Evolutionary conservation across 2,113 vertebrate species (phyloP).

Genomic region (Eclectus roratus): DNA sequence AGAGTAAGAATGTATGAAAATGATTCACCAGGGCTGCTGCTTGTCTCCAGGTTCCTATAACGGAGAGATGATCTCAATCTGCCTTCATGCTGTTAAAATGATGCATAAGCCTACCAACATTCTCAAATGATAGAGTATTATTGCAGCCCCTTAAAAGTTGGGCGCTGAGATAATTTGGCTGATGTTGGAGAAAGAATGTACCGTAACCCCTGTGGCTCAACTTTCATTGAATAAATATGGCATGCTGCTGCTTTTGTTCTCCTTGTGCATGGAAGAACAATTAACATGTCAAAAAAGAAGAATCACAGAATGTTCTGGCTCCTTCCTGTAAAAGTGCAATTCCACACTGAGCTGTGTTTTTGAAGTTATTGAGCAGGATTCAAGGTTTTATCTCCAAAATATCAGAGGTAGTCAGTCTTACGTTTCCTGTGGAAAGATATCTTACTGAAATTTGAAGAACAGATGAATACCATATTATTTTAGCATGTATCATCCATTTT

Average conservation of each 20-base stretch:
- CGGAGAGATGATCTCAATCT: constrained; percentile 81
- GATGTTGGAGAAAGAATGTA: constrained; percentile 76
- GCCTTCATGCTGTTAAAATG: constrained; percentile 83
- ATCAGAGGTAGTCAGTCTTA: constrained; percentile 26
- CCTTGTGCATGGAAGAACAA: constrained; percentile 73
- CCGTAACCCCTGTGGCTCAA: constrained; percentile 75
- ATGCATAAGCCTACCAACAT: constrained; percentile 75
- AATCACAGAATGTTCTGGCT: constrained; percentile 68
- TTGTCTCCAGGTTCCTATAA: constrained; percentile 78
- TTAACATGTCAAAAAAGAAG: constrained; percentile 80
- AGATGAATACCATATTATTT: not conserved
- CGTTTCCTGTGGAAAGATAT: not conserved
- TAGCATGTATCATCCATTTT: not conserved
- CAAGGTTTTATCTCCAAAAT: constrained; percentile 61
- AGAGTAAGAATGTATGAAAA: constrained; percentile 65
- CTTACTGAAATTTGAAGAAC: not conserved
- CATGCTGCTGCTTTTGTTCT: constrained; percentile 75
- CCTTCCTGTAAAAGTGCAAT: constrained; percentile 62
- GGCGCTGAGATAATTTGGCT: constrained; percentile 84
- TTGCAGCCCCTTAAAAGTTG: constrained; percentile 79
- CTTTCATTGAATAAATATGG: constrained; percentile 79
- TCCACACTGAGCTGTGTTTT: constrained; percentile 60
- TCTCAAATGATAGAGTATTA: constrained; percentile 81
- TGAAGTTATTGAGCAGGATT: constrained; percentile 65
- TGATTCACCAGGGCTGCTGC: constrained; percentile 72